Base-by-base conservation (phyloP, 2,113 vertebrate genomes). In the Gambusia holbrooki region DNA sequence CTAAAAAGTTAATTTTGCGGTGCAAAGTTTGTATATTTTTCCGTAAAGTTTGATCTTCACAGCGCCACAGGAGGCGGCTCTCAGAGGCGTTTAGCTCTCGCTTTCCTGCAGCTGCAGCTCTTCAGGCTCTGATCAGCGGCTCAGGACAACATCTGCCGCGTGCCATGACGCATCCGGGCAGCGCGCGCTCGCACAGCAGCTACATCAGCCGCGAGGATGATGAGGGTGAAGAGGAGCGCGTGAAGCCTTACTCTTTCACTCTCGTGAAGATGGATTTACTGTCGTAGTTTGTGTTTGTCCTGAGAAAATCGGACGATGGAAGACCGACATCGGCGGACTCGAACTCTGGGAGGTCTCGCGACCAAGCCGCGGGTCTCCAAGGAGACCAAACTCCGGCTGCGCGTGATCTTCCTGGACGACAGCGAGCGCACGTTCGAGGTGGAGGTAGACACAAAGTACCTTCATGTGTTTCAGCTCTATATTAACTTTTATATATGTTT, bases 361-460 rank as follows among this genome's bases (percentile, higher is more conserved):
- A 13, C 69, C 13, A 83, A 51, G 84, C 71, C 82, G 58, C 89
- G 79, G 33, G 78, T 82, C 68, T 83, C 85, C 73, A 90, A 86
- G 82, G 92, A 93, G 62, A 87, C 84, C 5, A 91, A 90, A 65
- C 90, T 94, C 80, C 89, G 90, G 71, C 86, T 95, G 77, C 90
- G 93, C 25, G 94, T 95, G 33, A 58, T 94, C 58, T 94, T 95
- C 68, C 81, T 95, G 82, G 94, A 95, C 29, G 92, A 94, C 77
- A 94, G 93, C 76, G 94, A 95, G 88, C 90, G 93, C 69, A 90
- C 92, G 33, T 95, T 95, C 71, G 93, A 95, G 69, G 94, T 95
- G 76, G 93, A 95, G 91, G 94, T 95, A 40, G 91, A 90, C 62
- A 33, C 22, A 5, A 25, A 42, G 19, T 19, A 54, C 25, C 5